Conservation (phyloP, 2,888 invertebrate genomes). For the Phortica magna region DNA sequence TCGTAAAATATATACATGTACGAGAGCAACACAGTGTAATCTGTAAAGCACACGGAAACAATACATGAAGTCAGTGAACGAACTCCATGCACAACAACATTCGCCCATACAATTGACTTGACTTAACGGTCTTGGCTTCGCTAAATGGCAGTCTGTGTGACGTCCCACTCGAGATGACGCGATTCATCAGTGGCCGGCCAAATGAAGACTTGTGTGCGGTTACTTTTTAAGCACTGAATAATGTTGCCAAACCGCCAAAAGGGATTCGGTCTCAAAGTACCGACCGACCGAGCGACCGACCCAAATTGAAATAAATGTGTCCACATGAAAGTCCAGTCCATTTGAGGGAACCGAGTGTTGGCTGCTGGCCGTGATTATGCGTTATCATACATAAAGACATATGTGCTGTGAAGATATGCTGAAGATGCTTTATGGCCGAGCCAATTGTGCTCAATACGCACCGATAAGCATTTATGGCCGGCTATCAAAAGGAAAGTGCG, state of each 20-base stretch:
- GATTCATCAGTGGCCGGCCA: background rate
- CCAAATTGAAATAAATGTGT: constrained; percentile 13
- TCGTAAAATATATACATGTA: constrained; percentile 65
- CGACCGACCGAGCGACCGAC: background rate
- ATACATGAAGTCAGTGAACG: too few species aligned
- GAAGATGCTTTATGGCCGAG: background rate
- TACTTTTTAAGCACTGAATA: constrained; percentile 25
- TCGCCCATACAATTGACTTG: background rate
- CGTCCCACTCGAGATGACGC: background rate
- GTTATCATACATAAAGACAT: background rate
- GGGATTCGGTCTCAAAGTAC: background rate
- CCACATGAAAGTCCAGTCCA: background rate
- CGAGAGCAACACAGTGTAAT: constrained; percentile 31
- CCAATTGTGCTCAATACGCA: background rate
- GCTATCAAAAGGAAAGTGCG: constrained; percentile 14
- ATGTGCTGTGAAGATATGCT: constrained; percentile 2
- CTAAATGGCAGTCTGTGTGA: background rate
- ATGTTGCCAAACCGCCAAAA: background rate
- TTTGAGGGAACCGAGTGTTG: background rate
- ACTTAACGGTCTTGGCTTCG: background rate
- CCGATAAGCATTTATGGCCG: background rate
- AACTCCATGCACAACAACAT: background rate
- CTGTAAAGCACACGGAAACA: background rate
- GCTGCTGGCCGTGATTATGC: background rate
- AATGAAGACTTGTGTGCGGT: constrained; percentile 17